These are phyloP conservation scores for Indicator indicator DNA, from an alignment of 2,113 vertebrate genomes.

Conservation along the genomic window DNA sequence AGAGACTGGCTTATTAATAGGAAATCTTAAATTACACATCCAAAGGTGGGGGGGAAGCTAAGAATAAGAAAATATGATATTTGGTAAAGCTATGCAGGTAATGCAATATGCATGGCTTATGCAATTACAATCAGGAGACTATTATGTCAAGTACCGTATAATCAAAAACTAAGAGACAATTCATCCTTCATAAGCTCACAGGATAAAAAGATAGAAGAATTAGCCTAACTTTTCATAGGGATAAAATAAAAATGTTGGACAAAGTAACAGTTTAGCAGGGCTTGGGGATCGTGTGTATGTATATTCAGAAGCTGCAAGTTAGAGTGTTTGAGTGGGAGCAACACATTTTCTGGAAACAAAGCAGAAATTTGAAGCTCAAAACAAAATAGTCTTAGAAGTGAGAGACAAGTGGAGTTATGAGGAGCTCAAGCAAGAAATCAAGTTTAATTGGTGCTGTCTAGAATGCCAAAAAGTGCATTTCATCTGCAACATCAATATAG, in stretches of 20 bases:
- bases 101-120: background rate
- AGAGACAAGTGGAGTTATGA: constrained; percentile 1
- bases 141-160: background rate
- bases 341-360: constrained; percentile 9
- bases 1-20: background rate
- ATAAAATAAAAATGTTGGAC: background rate
- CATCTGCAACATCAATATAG: constrained; percentile 42
- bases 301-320: background rate
- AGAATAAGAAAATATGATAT: background rate
- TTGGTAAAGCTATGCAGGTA: background rate
- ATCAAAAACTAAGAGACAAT: constrained; percentile 21
- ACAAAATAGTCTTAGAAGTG: constrained; percentile 4
- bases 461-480: constrained; percentile 33
- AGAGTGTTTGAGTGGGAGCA: background rate
- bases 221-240: background rate
- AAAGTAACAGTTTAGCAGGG: background rate
- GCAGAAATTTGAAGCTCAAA: constrained; percentile 1
- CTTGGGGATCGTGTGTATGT: background rate
- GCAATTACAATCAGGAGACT: constrained; percentile 38
- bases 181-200: background rate
- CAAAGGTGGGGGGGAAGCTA: background rate
- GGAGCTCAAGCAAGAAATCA: constrained; percentile 36
- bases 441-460: constrained; percentile 41
- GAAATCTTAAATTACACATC: background rate
- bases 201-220: background rate